Percentiles rank a stretch among this genome's conserved stretches.
phyloP scores from a whole-genome alignment of 1,140 invertebrate species.

The Limonius californicus region DNA sequence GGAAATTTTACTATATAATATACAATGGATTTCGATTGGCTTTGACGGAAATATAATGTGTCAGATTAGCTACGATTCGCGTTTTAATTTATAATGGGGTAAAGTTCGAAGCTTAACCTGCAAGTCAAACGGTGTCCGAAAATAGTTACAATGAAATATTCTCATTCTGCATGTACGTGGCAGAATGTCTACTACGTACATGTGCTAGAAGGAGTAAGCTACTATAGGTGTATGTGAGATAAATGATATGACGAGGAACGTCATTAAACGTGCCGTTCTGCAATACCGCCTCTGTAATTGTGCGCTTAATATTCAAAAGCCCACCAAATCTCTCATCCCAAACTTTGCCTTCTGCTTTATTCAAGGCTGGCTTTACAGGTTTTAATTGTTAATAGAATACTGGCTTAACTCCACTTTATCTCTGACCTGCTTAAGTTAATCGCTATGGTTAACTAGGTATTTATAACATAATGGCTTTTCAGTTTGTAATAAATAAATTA shows the following conservation, averaged over 20 bases:
- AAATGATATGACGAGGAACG: slow-evolving; percentile 12
- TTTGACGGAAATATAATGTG: not conserved
- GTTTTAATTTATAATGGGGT: not conserved
- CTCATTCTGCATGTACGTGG: slow-evolving; percentile 5
- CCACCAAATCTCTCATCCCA: slow-evolving; percentile 28
- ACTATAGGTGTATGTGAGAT: not conserved
- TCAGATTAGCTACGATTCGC: not conserved
- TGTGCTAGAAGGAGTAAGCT: not conserved
- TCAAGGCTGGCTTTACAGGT: slow-evolving; percentile 21
- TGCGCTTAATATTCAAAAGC: slow-evolving; percentile 31
- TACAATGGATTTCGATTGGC: not conserved
- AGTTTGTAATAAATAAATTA: no score
- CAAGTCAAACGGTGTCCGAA: slow-evolving; percentile 1
- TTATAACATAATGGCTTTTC: no score
- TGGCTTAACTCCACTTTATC: slow-evolving; percentile 1
- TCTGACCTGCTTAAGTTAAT: not conserved
- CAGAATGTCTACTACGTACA: not conserved
- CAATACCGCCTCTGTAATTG: slow-evolving; percentile 25
- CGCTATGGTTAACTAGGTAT: no score
- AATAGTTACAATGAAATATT: not conserved
- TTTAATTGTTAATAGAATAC: slow-evolving; percentile 33
- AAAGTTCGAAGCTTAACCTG: slow-evolving; percentile 1
- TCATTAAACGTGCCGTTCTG: slow-evolving; percentile 19
- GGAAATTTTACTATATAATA: no score
- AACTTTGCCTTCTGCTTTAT: slow-evolving; percentile 25